Evolutionary conservation across 2,888 invertebrate species (phyloP).

Genomic region (Meiosimyza decipiens): DNA sequence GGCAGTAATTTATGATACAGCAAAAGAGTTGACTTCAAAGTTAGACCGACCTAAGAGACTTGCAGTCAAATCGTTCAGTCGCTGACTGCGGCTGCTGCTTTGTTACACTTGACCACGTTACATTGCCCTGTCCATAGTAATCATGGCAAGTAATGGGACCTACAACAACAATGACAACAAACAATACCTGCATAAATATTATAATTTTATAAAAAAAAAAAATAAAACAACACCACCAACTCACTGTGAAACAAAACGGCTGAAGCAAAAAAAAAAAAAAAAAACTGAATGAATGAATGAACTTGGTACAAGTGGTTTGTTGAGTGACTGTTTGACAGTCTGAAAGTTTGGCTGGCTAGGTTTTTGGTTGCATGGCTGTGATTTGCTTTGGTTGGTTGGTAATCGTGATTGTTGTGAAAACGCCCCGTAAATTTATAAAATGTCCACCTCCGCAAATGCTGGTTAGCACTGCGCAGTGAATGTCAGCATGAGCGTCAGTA

Average conservation of each 20-base stretch:
- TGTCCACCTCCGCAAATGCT: conserved; percentile 24
- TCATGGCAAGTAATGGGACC: not conserved
- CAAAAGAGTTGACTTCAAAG: conserved; percentile 10
- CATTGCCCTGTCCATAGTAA: not conserved
- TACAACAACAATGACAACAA: conserved; percentile 10
- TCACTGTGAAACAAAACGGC: not conserved
- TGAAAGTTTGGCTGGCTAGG: too few species aligned
- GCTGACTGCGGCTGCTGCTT: not conserved
- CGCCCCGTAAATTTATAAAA: conserved; percentile 31
- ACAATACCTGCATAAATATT: conserved; percentile 7
- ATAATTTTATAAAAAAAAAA: conserved; percentile 14
- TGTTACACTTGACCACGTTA: conserved; percentile 16
- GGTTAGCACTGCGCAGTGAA: not conserved
- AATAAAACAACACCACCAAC: not conserved
- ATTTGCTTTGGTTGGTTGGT: conserved; percentile 15
- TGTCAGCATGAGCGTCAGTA: not conserved
- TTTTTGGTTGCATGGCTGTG: conserved; percentile 1
- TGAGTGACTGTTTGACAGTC: too few species aligned
- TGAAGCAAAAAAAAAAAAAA: too few species aligned
- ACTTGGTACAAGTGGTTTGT: too few species aligned
- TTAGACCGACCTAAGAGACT: not conserved
- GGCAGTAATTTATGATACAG: not conserved
- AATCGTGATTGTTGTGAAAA: conserved; percentile 10
- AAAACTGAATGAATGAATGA: too few species aligned
- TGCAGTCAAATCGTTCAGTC: not conserved